Base-by-base conservation (phyloP, 2,888 invertebrate genomes). In the Morpho helenor region DNA sequence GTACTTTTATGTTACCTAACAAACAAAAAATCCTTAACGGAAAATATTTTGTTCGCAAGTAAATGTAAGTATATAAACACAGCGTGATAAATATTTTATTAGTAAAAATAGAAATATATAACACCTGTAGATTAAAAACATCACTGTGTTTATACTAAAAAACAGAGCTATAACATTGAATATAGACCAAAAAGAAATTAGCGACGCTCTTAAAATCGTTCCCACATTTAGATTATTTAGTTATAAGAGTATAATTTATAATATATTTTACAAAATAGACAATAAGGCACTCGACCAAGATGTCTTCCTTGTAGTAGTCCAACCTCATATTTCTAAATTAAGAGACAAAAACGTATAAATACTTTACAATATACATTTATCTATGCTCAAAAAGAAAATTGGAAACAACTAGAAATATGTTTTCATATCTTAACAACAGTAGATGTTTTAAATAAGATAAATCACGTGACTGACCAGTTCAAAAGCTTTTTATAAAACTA, bases 161-260 rank as follows among this genome's bases (percentile, higher is more conserved):
- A 52, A 47, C 57, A 49, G 49, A 55, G 49, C 52, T 61, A 63
- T 49, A 44, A 64, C 61, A 64, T 56, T 56, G 23, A 61, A 55
- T 61, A 47, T 54, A 53, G 48, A 57, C 43, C 44, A 57, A 54
- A 64, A 64, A 60, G 57, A 57, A 64, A 59, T 57, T 61, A 64
- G 61, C 64, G 57, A 61, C 63, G 64, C 48, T 53, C 46, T 55
- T 52, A 40, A 59, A 53, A 51, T 64, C 61, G 53, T 55, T 61
- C 55, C 57, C 55, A 61, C 57, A 56, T 57, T n/a, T 22, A 48
- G n/a, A 9, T 9, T 43, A 42, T 8, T 8, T 42, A 42, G 2
- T 1, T 42, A 9, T n/a, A 9, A 43, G 3, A 43, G 7, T 3
- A 9, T 9, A 43, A 43, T 31, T 5, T 31, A 31, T 5, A 16